Base-by-base conservation (phyloP, 2,797 vertebrate genomes). In the Hypotaenidia philippensis region DNA sequence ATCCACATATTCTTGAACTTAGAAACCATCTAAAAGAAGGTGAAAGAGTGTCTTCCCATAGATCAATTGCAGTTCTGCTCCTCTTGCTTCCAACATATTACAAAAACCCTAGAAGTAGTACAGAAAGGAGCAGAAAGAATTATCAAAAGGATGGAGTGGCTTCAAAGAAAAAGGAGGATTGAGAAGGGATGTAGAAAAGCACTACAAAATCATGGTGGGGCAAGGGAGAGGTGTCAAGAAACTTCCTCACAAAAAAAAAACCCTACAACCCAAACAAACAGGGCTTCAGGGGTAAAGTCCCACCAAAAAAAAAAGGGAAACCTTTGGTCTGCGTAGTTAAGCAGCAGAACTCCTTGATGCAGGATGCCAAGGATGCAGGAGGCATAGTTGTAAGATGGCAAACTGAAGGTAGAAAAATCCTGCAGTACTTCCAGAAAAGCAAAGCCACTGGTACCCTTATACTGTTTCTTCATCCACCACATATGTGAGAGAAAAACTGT, bases 331-430 rank as follows among this genome's bases (percentile, higher is more conserved):
- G 5, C 1, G 1, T 10, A 50, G 20, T 50, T 63, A 60, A 69
- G 27, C 21, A 64, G 36, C 50, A 16, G 22, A 77, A 74, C 20
- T 72, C 27, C n/a, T 74, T 60, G 20, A 18, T 60, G n/a, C 18
- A 75, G 32, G 47, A 25, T 59, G 3, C 9, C 0, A 0, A 83
- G 27, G 40, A 41, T 5, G 2, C 29, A 49, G 31, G 66, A 56
- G 11, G 4, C 49, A 20, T 36, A 56, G 18, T 23, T 49, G 11
- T 57, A 80, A 53, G 16, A 14, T 2, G 15, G 31, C n/a, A 81
- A 83, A 88, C 20, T 21, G 20, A 78, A 81, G 45, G 32, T 29
- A 86, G 32, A 81, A 88, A 88, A 89, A 55, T 66, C 25, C 17
- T 11, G 1, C 3, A 25, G 13, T 80, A 27, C 36, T 74, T 75